A percentile compares a stretch with the other conserved stretches of the same genome.
phyloP scores from a whole-genome alignment of 2,888 invertebrate genomes.

The Hydrotaea cyrtoneurina region DNA sequence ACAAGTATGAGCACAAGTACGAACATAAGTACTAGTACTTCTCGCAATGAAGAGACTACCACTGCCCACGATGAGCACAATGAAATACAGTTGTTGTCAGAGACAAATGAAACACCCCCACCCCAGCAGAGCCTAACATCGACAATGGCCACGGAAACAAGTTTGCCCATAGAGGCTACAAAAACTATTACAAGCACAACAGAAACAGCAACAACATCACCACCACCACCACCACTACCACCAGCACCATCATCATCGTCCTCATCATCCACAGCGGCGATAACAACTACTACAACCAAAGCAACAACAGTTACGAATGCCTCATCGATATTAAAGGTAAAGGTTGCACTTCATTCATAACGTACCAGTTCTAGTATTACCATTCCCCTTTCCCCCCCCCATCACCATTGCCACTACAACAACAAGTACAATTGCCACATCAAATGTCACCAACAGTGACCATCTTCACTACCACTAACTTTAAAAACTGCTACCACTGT shows the following conservation, averaged over 20 bases:
- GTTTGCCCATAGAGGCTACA: conserved; percentile 67
- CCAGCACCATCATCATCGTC: conserved; percentile 49
- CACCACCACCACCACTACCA: conserved; percentile 60
- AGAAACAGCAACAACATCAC: conserved; percentile 33
- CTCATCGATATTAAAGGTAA: conserved; percentile 62
- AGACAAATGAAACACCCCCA: conserved; percentile 63
- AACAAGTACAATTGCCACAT: conserved; percentile 33
- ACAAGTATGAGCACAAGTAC: background rate
- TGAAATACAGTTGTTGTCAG: background rate
- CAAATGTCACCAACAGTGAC: conserved; percentile 24
- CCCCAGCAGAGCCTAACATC: conserved; percentile 38
- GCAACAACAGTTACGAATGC: conserved; percentile 33
- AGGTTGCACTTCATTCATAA: conserved; percentile 57
- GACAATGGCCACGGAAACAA: conserved; percentile 39
- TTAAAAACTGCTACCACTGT: conserved; percentile 45
- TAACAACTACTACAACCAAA: conserved; percentile 50
- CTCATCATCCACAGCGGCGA: conserved; percentile 38
- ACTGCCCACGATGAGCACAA: conserved; percentile 25
- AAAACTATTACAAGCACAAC: conserved; percentile 55
- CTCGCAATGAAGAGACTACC: background rate
- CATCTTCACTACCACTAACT: conserved; percentile 9
- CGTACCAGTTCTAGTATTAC: background rate
- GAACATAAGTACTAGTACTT: conserved; percentile 25
- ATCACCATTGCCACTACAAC: conserved; percentile 55
- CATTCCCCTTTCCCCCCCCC: conserved; percentile 9